Base-by-base conservation (phyloP, 2,797 vertebrate species). In the Buphagus erythrorhynchus region DNA sequence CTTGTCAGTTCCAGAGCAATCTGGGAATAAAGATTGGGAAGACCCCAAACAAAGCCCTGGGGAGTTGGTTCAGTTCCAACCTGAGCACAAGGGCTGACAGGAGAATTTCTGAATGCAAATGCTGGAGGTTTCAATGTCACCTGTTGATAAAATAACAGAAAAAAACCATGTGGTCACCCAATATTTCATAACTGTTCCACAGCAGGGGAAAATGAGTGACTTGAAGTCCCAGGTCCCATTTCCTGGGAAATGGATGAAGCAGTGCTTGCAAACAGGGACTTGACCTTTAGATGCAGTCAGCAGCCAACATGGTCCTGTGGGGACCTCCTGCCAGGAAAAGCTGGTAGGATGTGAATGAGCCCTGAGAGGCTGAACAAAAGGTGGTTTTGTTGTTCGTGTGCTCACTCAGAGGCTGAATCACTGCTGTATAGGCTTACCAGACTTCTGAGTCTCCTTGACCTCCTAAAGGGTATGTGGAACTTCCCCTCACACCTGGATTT, bases 301-400 rank as follows among this genome's bases (percentile, higher is more conserved):
- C n/a, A 94, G 48, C n/a, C 57, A 49, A 5, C 19, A 8, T 3
- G 13, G 74, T 67, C 38, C 49, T 69, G 16, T 26, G 45, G 36
- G 73, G 52, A 78, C 6, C 36, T 94, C 58, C 59, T 90, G 36
- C 43, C 51, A 59, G 77, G 73, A 90, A 42, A 93, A 91, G 45
- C 45, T 63, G 58, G 24, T 42, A 16, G 12, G 35, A 33, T 49
- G n/a, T 52, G 57, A 48, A 49, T 77, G 35, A 62, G 16, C 7
- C 0, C 42, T 42, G 35, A 19, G 36, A 51, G 43, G 19, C 62
- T 68, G 42, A 81, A 14, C 31, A 63, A 90, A 94, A 86, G 33
- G 29, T 66, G 42, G 0, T 67, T 88, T 52, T 74, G 59, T 17
- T 75, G 52, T n/a, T 76, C n/a, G 1, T 35, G 35, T 71, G 38